These are phyloP conservation scores for Hypomecis punctinalis DNA, from an alignment of 2,888 invertebrate genomes.

Conservation along the genomic window DNA sequence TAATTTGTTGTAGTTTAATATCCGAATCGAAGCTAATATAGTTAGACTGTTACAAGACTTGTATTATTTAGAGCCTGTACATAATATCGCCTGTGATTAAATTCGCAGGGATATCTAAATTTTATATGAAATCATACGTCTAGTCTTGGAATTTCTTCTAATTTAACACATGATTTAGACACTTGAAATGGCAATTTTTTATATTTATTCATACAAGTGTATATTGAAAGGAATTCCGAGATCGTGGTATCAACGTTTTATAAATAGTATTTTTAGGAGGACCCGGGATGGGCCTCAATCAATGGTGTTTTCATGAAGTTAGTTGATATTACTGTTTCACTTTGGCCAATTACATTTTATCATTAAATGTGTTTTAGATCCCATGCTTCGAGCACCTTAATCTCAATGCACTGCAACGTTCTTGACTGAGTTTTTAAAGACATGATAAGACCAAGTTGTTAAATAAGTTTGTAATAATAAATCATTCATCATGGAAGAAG, in stretches of 20 bases:
- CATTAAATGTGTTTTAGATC: too few relatives aligned
- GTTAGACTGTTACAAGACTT: conserved; percentile 4
- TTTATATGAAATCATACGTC: conserved; percentile 12
- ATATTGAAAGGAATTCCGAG: conserved; percentile 24
- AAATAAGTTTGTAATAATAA: too few relatives aligned
- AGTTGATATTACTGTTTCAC: background rate
- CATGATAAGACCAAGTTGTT: too few relatives aligned
- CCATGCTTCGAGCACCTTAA: too few relatives aligned
- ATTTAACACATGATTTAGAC: background rate
- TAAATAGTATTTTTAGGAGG: conserved; percentile 24
- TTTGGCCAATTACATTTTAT: too few relatives aligned
- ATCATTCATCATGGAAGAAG: too few relatives aligned
- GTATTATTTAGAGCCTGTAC: conserved; percentile 23
- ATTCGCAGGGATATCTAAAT: conserved; percentile 19
- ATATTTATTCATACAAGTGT: conserved; percentile 4
- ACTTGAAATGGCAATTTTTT: background rate
- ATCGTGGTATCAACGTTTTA: conserved; percentile 24
- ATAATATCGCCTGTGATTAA: conserved; percentile 29
- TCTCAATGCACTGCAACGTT: too few relatives aligned
- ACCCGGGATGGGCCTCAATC: conserved; percentile 16
- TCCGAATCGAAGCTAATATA: conserved; percentile 10
- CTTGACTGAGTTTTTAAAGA: too few relatives aligned
- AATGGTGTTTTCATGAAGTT: background rate
- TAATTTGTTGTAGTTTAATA: conserved; percentile 8
- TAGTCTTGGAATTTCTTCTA: conserved; percentile 24